A percentile compares a stretch with the other conserved stretches of the same genome.
phyloP scores from a whole-genome alignment of 2,888 invertebrate genomes.

The Blastobasis lacticolella region DNA sequence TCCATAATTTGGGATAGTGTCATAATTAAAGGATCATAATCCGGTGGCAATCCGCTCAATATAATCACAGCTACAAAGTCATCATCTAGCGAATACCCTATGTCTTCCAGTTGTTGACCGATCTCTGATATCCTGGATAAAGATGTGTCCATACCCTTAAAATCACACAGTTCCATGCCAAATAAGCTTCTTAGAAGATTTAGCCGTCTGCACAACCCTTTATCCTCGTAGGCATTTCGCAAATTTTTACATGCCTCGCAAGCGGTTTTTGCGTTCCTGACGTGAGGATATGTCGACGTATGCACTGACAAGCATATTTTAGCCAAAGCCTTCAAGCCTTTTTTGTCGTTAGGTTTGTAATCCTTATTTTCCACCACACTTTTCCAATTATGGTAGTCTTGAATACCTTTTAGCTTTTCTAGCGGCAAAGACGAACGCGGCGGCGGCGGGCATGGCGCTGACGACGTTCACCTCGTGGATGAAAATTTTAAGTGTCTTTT shows the following conservation, averaged over 20 bases:
- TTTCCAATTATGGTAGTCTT: neutral
- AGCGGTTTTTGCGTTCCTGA: slow-evolving; percentile 6
- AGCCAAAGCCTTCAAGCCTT: slow-evolving; percentile 9
- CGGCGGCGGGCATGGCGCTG: too few species aligned
- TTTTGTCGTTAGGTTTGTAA: neutral
- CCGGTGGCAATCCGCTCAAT: slow-evolving; percentile 15
- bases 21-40: too few species aligned
- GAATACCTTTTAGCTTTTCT: neutral
- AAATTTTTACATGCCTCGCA: slow-evolving; percentile 11
- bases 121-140: slow-evolving; percentile 6
- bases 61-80: slow-evolving; percentile 15
- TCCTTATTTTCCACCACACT: neutral
- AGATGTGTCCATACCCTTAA: slow-evolving; percentile 9
- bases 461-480: too few species aligned
- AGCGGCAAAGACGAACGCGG: neutral
- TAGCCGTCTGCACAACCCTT: slow-evolving; percentile 6
- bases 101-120: slow-evolving; percentile 12
- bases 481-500: too few species aligned
- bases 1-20: slow-evolving; percentile 6
- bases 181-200: slow-evolving; percentile 1
- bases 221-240: slow-evolving; percentile 12
- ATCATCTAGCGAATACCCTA: slow-evolving; percentile 13
- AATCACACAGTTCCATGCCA: slow-evolving; percentile 5
- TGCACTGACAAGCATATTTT: slow-evolving; percentile 11
- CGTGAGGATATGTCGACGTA: slow-evolving; percentile 3